phyloP scores from a whole-genome alignment of 2,113 vertebrate species.

The Hippotragus niger region DNA sequence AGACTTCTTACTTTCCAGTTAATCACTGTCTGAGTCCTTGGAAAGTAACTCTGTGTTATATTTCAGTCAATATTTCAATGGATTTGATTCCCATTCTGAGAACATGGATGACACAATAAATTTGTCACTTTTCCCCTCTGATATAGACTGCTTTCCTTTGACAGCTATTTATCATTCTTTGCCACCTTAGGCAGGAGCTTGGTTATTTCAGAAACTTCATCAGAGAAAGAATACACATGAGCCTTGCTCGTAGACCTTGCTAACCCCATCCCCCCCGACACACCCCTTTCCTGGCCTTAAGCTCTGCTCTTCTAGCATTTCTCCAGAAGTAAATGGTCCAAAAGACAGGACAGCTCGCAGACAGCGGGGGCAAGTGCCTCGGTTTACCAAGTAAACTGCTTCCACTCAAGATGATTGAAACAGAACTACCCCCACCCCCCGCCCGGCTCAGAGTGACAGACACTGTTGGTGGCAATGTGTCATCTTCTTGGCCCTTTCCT shows the following conservation, averaged over 20 bases:
- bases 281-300: neutral
- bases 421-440: neutral
- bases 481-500: neutral
- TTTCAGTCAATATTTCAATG: neutral
- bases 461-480: neutral
- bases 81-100: neutral
- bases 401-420: too few relatives aligned
- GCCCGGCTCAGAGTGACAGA: neutral
- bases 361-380: neutral
- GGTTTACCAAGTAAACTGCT: too few relatives aligned
- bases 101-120: neutral
- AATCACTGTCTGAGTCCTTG: neutral
- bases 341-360: neutral
- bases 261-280: accelerated
- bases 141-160: too few relatives aligned
- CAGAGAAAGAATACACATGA: neutral
- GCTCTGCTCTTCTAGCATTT: neutral
- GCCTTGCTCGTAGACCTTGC: neutral
- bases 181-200: neutral
- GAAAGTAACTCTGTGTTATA: neutral
- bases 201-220: neutral
- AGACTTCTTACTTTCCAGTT: neutral
- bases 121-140: neutral
- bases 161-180: neutral
- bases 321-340: neutral